Conservation (phyloP, 64 coral and sea anemone species). For the Cladopsammia gracilis region DNA sequence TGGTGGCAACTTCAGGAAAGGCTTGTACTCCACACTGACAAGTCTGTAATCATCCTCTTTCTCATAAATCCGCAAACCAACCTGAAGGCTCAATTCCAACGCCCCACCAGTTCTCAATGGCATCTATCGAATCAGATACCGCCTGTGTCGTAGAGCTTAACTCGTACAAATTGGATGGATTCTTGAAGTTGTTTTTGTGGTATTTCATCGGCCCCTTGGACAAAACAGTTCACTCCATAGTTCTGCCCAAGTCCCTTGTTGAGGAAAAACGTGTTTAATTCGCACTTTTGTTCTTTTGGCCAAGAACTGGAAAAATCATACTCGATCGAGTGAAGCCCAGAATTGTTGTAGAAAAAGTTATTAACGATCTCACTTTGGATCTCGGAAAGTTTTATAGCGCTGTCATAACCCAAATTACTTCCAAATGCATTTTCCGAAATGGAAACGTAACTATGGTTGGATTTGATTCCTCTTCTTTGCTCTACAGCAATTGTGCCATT, state of each 20-base stretch:
- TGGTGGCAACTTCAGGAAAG: slow-evolving; percentile 59
- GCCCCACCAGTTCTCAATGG: slow-evolving; percentile 67
- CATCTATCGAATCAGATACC: slow-evolving; percentile 30
- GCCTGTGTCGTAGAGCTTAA: slow-evolving; percentile 41
- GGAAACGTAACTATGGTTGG: not conserved
- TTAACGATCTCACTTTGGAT: slow-evolving; percentile 19
- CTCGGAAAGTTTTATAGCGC: slow-evolving; percentile 45
- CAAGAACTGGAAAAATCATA: slow-evolving; percentile 42
- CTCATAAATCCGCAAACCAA: slow-evolving; percentile 35
- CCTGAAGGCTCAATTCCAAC: slow-evolving; percentile 1
- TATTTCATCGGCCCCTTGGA: slow-evolving; percentile 82
- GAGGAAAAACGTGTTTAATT: slow-evolving; percentile 52
- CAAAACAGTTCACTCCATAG: slow-evolving; percentile 64
- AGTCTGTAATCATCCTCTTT: slow-evolving; percentile 15
- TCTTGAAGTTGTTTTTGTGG: slow-evolving; percentile 66
- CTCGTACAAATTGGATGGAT: slow-evolving; percentile 84
- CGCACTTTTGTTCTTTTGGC: slow-evolving; percentile 33
- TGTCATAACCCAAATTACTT: slow-evolving; percentile 59
- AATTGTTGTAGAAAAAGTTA: slow-evolving; percentile 87
- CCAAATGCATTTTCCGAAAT: slow-evolving; percentile 53
- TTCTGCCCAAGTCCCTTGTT: slow-evolving; percentile 49
- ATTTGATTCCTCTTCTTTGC: not conserved
- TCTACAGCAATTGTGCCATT: slow-evolving; percentile 52
- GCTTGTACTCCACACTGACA: slow-evolving; percentile 28
- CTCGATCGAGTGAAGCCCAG: slow-evolving; percentile 46